Percentiles rank a stretch among this genome's conserved stretches.
Conservation (phyloP, 1,140 invertebrate species). For the Camponotus vicinus region DNA sequence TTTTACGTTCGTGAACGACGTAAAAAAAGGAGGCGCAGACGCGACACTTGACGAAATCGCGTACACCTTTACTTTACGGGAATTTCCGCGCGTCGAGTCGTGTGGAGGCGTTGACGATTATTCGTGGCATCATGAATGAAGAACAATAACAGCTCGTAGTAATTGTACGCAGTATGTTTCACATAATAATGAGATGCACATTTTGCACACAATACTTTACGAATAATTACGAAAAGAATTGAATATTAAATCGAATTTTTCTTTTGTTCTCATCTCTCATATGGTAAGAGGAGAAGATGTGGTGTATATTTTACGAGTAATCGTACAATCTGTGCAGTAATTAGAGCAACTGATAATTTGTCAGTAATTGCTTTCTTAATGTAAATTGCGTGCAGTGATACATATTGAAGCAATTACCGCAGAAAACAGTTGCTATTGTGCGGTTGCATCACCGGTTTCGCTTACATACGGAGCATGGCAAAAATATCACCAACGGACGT, state of each 20-base stretch:
- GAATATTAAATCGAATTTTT: constrained; percentile 8
- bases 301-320: constrained; percentile 20
- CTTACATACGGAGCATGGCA: constrained; percentile 2
- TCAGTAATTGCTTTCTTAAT: constrained; percentile 3
- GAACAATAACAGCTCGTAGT: neutral
- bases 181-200: neutral
- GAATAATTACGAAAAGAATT: constrained; percentile 48
- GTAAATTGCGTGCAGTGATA: neutral
- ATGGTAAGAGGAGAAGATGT: neutral
- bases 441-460: neutral
- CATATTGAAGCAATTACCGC: constrained; percentile 31
- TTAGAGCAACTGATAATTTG: neutral
- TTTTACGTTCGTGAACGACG: constrained; percentile 38
- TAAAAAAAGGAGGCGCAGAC: constrained; percentile 12
- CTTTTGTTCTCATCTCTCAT: neutral
- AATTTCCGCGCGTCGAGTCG: neutral
- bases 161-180: neutral
- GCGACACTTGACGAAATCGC: constrained; percentile 15
- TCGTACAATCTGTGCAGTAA: neutral
- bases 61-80: neutral
- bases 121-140: constrained; percentile 5
- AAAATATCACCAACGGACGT: constrained; percentile 56
- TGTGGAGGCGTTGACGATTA: neutral
- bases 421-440: neutral
- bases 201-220: neutral